A percentile compares a stretch with the other conserved stretches of the same genome.
phyloP scores from a whole-genome alignment of 2,113 vertebrate genomes.

The Phrynocephalus versicolor region DNA sequence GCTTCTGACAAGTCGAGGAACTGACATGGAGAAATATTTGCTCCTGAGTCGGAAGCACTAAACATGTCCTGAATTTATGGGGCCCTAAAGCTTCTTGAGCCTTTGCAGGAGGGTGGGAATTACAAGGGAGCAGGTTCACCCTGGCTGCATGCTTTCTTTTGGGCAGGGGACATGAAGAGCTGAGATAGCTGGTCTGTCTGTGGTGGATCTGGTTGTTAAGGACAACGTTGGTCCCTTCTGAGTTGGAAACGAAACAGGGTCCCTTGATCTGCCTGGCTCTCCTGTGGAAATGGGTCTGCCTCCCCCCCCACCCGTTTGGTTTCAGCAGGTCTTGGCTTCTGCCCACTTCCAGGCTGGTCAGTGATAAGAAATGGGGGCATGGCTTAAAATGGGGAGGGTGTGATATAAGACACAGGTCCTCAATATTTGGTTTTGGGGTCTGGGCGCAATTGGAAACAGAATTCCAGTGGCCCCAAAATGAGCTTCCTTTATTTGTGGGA shows the following conservation, averaged over 20 bases:
- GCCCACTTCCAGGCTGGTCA: not conserved
- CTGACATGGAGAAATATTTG: too few relatives aligned
- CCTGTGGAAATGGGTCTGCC: too few relatives aligned
- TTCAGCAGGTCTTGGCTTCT: not conserved
- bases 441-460: not conserved
- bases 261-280: too few relatives aligned
- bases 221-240: not conserved
- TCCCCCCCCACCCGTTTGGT: not conserved
- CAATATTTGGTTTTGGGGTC: too few relatives aligned
- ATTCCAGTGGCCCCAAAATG: not conserved
- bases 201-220: fast-evolving
- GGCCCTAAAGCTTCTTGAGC: fast-evolving
- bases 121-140: not conserved
- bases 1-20: too few relatives aligned
- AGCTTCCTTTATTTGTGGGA: not conserved
- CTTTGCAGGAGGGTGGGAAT: fast-evolving
- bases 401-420: not conserved
- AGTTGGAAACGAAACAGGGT: too few relatives aligned
- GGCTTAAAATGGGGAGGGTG: not conserved
- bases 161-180: not conserved
- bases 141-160: too few relatives aligned
- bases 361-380: not conserved
- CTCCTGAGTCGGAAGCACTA: too few relatives aligned
- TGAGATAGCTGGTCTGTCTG: fast-evolving
- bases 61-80: not conserved